These are phyloP conservation scores for Beris morrisii DNA, from an alignment of 2,888 invertebrate species.

Conservation along the genomic window DNA sequence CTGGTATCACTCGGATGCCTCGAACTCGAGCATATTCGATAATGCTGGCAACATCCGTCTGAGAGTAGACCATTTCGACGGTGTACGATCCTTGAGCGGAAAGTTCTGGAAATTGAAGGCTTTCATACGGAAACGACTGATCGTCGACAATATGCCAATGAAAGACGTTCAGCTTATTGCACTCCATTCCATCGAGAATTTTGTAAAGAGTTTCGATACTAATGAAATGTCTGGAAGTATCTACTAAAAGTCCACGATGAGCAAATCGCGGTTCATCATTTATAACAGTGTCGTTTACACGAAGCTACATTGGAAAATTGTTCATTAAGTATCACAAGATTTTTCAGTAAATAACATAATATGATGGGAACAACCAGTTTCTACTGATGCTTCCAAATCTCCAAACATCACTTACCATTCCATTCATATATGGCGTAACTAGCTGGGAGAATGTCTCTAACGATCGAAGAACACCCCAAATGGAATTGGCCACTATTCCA, in stretches of 20 bases:
- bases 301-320: slow-evolving; percentile 58
- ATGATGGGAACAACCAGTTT: no score
- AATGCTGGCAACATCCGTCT: slow-evolving; percentile 65
- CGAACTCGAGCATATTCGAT: slow-evolving; percentile 76
- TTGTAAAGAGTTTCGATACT: slow-evolving; percentile 66
- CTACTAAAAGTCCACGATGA: slow-evolving; percentile 82
- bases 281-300: slow-evolving; percentile 69
- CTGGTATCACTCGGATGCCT: slow-evolving; percentile 85
- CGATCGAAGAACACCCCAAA: slow-evolving; percentile 86
- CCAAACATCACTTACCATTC: slow-evolving; percentile 43
- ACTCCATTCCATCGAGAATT: slow-evolving; percentile 81
- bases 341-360: no score
- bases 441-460: slow-evolving; percentile 86
- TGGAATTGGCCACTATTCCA: slow-evolving; percentile 53
- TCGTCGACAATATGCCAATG: slow-evolving; percentile 97
- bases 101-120: slow-evolving; percentile 74
- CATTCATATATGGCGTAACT: slow-evolving; percentile 53
- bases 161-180: slow-evolving; percentile 90
- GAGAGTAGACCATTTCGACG: slow-evolving; percentile 65
- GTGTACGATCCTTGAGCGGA: slow-evolving; percentile 74
- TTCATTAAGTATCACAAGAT: no score
- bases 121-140: slow-evolving; percentile 88
- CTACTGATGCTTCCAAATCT: no score
- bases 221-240: slow-evolving; percentile 85
- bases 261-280: slow-evolving; percentile 77